Evolutionary conservation across 1,140 invertebrate species (phyloP), one percentile per base, ranked within the genome.

Genomic region (Cyclina sinensis): DNA sequence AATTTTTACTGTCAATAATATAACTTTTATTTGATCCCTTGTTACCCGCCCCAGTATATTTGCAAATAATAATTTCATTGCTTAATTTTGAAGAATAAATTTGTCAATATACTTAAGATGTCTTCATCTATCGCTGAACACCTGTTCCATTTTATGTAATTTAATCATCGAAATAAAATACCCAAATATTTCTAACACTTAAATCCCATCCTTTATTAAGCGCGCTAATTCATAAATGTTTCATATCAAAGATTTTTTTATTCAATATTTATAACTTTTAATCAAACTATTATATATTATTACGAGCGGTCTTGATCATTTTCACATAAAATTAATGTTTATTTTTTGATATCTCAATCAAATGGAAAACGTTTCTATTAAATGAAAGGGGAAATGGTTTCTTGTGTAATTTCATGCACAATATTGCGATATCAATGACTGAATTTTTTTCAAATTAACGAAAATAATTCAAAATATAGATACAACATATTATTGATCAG

Each of bases 141-240:
- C 79, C 79, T 81, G 79, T 57, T 59, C 35, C 16, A 57, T 81
- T 80, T 80, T 81, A 65, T 81, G 24, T 81, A 81, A 81, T 81
- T 81, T 81, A 81, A 81, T 81, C 35, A 81, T 57, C 35, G 35
- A 43, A 62, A 81, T 81, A 43, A 81, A 81, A 39, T 57, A 54
- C 12, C 32, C 30, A 65, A 81, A 57, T 59, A 80, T 80, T 80
- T 80, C 57, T 80, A 80, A 57, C 51, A 37, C 78, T 32, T 35
- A 80, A 57, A 59, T 48, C 48, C 46, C 78, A 80, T 59, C 78
- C 78, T 32, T 80, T 57, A 80, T 80, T 80, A 80, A 80, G 51
- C 78, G 37, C 30, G 3, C 16, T 59, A 32, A 35, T 80, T 80
- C 78, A 80, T 80, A 80, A 80, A 80, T 27, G 32, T 57, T 78